Percentiles rank a stretch among this genome's conserved stretches.
These are phyloP conservation scores for Melinaea marsaeus DNA, from an alignment of 2,888 invertebrate genomes.

Conservation along the genomic window DNA sequence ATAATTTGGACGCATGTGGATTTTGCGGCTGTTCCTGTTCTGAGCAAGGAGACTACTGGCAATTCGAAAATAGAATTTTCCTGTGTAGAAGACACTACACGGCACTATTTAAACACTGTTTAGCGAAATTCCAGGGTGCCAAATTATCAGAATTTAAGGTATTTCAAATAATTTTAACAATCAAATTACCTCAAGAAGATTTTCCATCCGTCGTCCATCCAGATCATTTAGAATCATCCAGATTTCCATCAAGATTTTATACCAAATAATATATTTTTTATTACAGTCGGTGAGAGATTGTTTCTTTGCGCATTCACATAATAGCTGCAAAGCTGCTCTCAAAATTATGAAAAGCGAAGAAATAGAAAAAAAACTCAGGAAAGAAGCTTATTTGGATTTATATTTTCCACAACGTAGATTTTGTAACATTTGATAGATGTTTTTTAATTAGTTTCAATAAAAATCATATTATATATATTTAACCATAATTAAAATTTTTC, in stretches of 20 bases:
- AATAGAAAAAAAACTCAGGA: constrained; percentile 67
- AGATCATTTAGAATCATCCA: too few species aligned
- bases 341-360: constrained; percentile 72
- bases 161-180: constrained; percentile 11
- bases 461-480: background rate
- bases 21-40: constrained; percentile 67
- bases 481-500: too few species aligned
- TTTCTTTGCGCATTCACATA: constrained; percentile 72
- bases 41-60: constrained; percentile 79
- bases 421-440: constrained; percentile 43
- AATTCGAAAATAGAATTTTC: constrained; percentile 68
- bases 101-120: constrained; percentile 59
- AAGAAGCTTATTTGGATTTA: constrained; percentile 69
- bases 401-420: constrained; percentile 67
- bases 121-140: constrained; percentile 64
- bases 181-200: background rate
- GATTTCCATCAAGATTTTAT: background rate
- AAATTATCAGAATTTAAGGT: constrained; percentile 71
- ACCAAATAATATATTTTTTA: constrained; percentile 1
- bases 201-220: too few species aligned
- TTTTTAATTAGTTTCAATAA: background rate
- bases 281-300: constrained; percentile 72
- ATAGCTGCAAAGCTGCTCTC: constrained; percentile 71
- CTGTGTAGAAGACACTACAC: constrained; percentile 67
- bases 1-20: constrained; percentile 69